Percentiles rank a stretch among this genome's conserved stretches.
phyloP scores from a whole-genome alignment of 2,888 invertebrate genomes.

The Gymnoscelis rufifasciata region DNA sequence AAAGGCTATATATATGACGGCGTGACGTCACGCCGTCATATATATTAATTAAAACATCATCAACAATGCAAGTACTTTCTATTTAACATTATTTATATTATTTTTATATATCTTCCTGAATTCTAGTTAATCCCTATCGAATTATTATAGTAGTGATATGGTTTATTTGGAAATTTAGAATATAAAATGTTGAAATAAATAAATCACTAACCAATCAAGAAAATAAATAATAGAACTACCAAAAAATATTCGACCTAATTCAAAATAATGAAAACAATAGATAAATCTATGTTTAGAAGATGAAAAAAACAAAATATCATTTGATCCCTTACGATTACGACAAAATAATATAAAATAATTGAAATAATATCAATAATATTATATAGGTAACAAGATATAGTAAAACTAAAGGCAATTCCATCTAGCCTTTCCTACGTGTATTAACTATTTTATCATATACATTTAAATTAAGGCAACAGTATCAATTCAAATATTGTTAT shows the following conservation, averaged over 20 bases:
- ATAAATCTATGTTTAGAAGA: no score
- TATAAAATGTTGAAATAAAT: slow-evolving; percentile 25
- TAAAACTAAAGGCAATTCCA: slow-evolving; percentile 47
- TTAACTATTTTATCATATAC: slow-evolving; percentile 6
- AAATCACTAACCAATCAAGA: slow-evolving; percentile 42
- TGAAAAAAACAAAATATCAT: no score
- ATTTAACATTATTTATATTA: neutral
- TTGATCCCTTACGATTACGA: no score
- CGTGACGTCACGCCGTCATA: no score
- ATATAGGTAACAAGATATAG: slow-evolving; percentile 32
- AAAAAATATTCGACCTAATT: slow-evolving; percentile 6
- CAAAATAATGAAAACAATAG: no score
- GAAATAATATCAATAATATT: slow-evolving; percentile 36
- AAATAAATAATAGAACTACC: slow-evolving; percentile 46
- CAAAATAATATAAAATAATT: slow-evolving; percentile 24
- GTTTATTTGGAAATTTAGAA: slow-evolving; percentile 33
- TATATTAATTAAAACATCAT: neutral
- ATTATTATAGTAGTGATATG: slow-evolving; percentile 49
- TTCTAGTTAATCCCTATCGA: slow-evolving; percentile 10
- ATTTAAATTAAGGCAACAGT: slow-evolving; percentile 56
- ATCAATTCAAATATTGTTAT: slow-evolving; percentile 36
- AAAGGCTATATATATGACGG: no score
- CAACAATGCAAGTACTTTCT: no score
- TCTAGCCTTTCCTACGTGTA: slow-evolving; percentile 35
- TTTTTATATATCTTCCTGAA: slow-evolving; percentile 39